phyloP scores from a whole-genome alignment of 2,797 vertebrate genomes.

The Mus spretus region DNA sequence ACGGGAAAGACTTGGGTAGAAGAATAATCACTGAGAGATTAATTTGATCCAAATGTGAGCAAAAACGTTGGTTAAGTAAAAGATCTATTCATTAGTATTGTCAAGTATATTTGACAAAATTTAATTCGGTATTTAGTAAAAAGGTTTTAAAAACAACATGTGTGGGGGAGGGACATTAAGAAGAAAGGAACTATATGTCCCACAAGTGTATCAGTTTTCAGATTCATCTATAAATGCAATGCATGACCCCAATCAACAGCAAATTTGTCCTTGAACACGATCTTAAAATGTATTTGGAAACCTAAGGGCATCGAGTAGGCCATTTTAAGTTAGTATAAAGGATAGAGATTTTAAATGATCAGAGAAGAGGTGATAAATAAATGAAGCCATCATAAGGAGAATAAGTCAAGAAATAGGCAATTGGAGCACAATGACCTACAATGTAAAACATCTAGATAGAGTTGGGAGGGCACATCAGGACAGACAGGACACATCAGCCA shows the following conservation, averaged over 20 bases:
- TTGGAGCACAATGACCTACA: not conserved
- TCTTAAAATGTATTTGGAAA: not conserved
- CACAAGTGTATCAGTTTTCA: not conserved
- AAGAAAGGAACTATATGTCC: not conserved
- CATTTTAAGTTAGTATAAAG: not conserved
- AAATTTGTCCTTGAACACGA: not conserved
- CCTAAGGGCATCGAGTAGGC: not conserved
- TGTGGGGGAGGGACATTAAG: not conserved
- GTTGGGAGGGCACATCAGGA: not conserved
- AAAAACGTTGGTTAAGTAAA: not conserved
- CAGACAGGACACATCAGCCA: accelerated
- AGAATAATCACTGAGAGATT: not conserved
- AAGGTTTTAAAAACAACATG: not conserved
- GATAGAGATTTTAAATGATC: not conserved
- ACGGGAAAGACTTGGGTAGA: not conserved
- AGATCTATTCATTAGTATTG: not conserved
- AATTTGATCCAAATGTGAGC: not conserved
- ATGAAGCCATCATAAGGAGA: not conserved
- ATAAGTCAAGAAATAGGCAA: not conserved
- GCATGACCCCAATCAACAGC: not conserved
- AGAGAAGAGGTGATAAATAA: not conserved
- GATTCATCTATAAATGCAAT: not conserved
- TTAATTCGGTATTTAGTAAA: slow-evolving; percentile 23
- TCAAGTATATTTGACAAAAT: not conserved
- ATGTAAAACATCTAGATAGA: not conserved